Conservation (phyloP, 2,888 invertebrate species). For the Ophion ellenae region DNA sequence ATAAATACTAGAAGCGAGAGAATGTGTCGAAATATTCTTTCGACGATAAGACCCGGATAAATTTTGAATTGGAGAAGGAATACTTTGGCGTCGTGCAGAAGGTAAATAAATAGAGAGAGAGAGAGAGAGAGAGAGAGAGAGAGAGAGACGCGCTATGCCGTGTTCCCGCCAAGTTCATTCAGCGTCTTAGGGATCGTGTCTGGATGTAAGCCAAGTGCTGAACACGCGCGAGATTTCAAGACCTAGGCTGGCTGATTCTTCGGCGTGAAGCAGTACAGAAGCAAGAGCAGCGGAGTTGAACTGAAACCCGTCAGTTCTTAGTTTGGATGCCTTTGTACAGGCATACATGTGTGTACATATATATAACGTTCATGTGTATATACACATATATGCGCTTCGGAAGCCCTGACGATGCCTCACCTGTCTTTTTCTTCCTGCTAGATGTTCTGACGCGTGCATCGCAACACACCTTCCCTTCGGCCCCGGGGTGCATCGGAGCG, state of each 20-base stretch:
- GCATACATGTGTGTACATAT: constrained; percentile 8
- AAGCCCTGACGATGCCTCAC: constrained; percentile 26
- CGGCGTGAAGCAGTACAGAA: constrained; percentile 40
- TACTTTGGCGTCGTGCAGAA: constrained; percentile 8
- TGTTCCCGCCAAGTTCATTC: constrained; percentile 83
- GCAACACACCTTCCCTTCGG: background rate
- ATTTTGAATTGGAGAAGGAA: constrained; percentile 12
- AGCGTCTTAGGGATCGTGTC: constrained; percentile 75
- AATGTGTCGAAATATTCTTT: constrained; percentile 20
- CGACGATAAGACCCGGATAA: constrained; percentile 4
- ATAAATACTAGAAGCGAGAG: background rate
- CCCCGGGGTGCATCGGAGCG: constrained; percentile 15
- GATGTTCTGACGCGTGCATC: constrained; percentile 28
- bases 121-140: constrained; percentile 1
- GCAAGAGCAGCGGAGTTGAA: constrained; percentile 35
- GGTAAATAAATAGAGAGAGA: background rate
- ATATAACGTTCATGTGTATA: background rate
- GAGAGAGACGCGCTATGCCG: constrained; percentile 63
- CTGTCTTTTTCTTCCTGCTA: constrained; percentile 26
- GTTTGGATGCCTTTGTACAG: constrained; percentile 10
- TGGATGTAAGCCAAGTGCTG: constrained; percentile 81
- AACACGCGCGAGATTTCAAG: constrained; percentile 72
- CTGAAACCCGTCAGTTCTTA: constrained; percentile 59
- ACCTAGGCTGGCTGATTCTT: constrained; percentile 50
- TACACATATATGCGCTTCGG: background rate